Conservation (phyloP, 2,797 vertebrate genomes). For the Dryobates pubescens region DNA sequence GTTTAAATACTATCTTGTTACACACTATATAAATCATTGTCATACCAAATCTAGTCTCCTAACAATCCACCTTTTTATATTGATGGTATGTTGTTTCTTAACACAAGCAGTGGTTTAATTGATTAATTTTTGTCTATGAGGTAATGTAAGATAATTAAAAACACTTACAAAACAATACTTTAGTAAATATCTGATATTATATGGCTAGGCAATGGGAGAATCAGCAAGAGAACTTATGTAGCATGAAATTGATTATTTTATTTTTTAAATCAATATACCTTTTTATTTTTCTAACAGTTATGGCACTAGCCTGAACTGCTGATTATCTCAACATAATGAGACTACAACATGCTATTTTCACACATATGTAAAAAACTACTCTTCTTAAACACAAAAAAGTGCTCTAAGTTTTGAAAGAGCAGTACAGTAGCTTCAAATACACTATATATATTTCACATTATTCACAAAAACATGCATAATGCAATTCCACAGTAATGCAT, state of each 20-base stretch:
- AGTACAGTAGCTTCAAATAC: neutral
- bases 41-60: neutral
- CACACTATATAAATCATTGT: neutral
- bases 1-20: neutral
- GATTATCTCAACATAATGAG: neutral
- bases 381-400: neutral
- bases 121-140: neutral
- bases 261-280: neutral
- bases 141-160: neutral
- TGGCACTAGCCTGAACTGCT: neutral
- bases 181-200: neutral
- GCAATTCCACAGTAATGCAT: neutral
- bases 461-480: neutral
- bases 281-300: neutral
- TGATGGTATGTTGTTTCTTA: neutral
- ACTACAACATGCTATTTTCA: neutral
- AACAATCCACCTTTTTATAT: neutral
- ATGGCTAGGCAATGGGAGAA: neutral
- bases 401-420: neutral
- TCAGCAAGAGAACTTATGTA: neutral
- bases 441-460: neutral
- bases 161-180: neutral
- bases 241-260: accelerated
- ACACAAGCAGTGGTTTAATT: neutral
- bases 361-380: neutral